Evolutionary conservation across 2,888 invertebrate species (phyloP).

Genomic region (Allacma fusca): DNA sequence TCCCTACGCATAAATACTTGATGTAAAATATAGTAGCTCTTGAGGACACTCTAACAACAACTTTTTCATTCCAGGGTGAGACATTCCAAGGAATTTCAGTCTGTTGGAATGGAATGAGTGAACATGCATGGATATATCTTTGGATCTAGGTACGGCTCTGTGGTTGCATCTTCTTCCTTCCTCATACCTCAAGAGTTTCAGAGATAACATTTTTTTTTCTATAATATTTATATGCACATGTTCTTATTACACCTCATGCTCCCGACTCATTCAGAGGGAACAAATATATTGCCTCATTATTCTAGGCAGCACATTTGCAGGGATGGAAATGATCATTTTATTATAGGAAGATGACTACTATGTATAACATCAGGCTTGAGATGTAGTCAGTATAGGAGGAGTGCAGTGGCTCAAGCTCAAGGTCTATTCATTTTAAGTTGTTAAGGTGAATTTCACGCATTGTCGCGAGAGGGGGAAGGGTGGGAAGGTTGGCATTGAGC

Average conservation of each 20-base stretch:
- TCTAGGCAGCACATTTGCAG: background rate
- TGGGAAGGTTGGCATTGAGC: background rate
- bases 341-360: background rate
- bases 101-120: background rate
- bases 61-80: background rate
- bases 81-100: background rate
- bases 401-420: no score
- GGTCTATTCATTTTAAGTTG: background rate
- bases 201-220: no score
- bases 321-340: background rate
- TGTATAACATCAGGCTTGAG: no score
- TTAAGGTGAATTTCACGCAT: conserved; percentile 13
- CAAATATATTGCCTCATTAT: background rate
- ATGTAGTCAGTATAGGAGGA: no score
- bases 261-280: background rate
- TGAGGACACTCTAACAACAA: background rate
- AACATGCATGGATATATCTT: background rate
- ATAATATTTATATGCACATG: no score
- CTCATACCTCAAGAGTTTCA: no score
- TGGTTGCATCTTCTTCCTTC: background rate
- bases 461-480: background rate
- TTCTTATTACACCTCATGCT: background rate
- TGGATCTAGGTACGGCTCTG: no score
- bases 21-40: background rate
- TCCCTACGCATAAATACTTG: conserved; percentile 9